Evolutionary conservation across 2,797 vertebrate genomes (phyloP).

Genomic region (Bradypodion ventrale): DNA sequence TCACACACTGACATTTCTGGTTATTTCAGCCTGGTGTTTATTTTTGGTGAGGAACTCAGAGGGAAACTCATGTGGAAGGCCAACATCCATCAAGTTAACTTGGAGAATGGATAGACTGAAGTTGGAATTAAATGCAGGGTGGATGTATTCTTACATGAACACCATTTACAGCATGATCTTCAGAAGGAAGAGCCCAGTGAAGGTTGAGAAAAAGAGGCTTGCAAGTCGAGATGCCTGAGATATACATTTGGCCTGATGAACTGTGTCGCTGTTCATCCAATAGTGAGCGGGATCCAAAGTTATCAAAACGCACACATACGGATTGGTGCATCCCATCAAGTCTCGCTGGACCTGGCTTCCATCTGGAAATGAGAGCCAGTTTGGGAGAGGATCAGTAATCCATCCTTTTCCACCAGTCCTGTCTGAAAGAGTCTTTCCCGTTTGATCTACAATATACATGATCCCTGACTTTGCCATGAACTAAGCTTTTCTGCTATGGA

Average conservation of each 20-base stretch:
- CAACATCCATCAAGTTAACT: too few species aligned
- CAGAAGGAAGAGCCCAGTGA: neutral
- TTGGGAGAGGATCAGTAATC: neutral
- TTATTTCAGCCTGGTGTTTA: neutral
- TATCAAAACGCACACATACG: neutral
- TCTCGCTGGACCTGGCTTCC: neutral
- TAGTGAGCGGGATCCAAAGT: too few species aligned
- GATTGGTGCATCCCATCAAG: neutral
- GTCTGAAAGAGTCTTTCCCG: neutral
- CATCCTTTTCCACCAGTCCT: too few species aligned
- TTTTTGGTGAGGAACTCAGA: neutral
- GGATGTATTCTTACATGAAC: neutral
- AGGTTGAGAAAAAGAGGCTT: neutral
- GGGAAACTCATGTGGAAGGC: neutral
- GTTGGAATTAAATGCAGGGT: neutral
- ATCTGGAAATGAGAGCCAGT: neutral
- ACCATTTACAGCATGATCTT: neutral
- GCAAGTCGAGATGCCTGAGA: neutral
- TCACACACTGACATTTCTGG: neutral
- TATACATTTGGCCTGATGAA: neutral
- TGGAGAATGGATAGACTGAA: too few species aligned
- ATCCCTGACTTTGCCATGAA: too few species aligned
- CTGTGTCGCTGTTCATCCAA: fast-evolving
- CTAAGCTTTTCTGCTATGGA: too few species aligned
- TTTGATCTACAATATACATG: neutral